Conservation (phyloP, 2,888 invertebrate species). For the Ennomos fuscantarius region DNA sequence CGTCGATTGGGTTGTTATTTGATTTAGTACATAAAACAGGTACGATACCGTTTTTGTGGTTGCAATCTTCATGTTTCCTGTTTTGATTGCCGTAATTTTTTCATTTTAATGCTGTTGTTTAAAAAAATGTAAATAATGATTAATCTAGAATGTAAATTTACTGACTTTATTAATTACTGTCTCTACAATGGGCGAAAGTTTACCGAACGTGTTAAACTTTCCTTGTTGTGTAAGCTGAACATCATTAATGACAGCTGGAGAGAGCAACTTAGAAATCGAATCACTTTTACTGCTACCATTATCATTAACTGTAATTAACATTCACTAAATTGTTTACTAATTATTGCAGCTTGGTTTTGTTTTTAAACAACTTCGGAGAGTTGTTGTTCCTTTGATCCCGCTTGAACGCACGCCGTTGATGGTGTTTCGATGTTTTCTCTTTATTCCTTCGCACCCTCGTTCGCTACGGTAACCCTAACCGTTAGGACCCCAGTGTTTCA, state of each 20-base stretch:
- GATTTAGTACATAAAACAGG: slow-evolving; percentile 59
- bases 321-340: slow-evolving; percentile 44
- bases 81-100: slow-evolving; percentile 31
- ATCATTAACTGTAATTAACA: slow-evolving; percentile 56
- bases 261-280: slow-evolving; percentile 80
- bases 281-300: slow-evolving; percentile 69
- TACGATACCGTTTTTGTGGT: slow-evolving; percentile 40
- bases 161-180: slow-evolving; percentile 43
- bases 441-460: slow-evolving; percentile 74
- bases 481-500: slow-evolving; percentile 59
- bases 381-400: slow-evolving; percentile 49
- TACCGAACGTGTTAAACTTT: slow-evolving; percentile 77
- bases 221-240: slow-evolving; percentile 83
- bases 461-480: slow-evolving; percentile 68
- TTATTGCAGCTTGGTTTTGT: slow-evolving; percentile 40
- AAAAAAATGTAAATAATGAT: slow-evolving; percentile 9
- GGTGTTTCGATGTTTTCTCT: slow-evolving; percentile 70
- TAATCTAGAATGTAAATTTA: slow-evolving; percentile 23
- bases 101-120: slow-evolving; percentile 16
- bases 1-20: slow-evolving; percentile 63
- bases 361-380: slow-evolving; percentile 30
- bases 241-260: slow-evolving; percentile 72
- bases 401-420: slow-evolving; percentile 60
- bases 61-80: slow-evolving; percentile 32
- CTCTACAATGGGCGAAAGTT: slow-evolving; percentile 81